Evolutionary conservation across 2,113 vertebrate species (phyloP).

Genomic region (Pao palembangensis): DNA sequence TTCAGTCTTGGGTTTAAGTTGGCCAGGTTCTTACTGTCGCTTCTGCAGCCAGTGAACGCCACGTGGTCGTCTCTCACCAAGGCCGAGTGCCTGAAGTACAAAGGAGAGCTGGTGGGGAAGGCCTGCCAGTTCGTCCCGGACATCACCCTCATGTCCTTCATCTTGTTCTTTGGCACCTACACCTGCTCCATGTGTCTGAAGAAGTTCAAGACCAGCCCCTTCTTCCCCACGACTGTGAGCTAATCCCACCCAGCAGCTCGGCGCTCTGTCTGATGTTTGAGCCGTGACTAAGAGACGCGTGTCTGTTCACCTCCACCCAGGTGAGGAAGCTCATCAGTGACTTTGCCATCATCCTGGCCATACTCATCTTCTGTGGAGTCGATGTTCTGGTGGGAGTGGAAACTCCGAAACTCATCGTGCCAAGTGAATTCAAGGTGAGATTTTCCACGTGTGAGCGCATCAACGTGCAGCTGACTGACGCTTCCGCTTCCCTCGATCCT

Average conservation of each 20-base stretch:
- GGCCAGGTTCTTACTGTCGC: not conserved
- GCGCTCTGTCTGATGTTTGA: not conserved
- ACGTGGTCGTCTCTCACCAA: slow-evolving; percentile 83
- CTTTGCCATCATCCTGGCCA: slow-evolving; percentile 96
- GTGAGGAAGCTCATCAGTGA: slow-evolving; percentile 97
- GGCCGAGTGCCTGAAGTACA: slow-evolving; percentile 84
- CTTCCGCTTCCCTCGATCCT: slow-evolving; percentile 11
- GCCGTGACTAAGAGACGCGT: not conserved
- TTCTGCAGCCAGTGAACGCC: slow-evolving; percentile 70
- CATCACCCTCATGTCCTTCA: slow-evolving; percentile 94
- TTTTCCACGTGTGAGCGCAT: not conserved
- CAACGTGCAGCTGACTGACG: not conserved
- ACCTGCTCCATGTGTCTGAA: slow-evolving; percentile 95
- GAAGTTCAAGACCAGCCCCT: slow-evolving; percentile 96
- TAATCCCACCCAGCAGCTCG: not conserved
- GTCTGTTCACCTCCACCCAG: slow-evolving; percentile 63
- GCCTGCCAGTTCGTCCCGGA: slow-evolving; percentile 88
- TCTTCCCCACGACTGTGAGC: slow-evolving; percentile 95
- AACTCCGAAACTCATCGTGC: slow-evolving; percentile 96
- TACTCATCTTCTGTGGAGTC: slow-evolving; percentile 92
- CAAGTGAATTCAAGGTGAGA: slow-evolving; percentile 94
- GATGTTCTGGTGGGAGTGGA: slow-evolving; percentile 93
- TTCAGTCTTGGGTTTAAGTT: no score
- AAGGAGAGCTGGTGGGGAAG: slow-evolving; percentile 83
- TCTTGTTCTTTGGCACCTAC: slow-evolving; percentile 97